phyloP scores from a whole-genome alignment of 2,797 vertebrate species.

The Pagetopsis macropterus region DNA sequence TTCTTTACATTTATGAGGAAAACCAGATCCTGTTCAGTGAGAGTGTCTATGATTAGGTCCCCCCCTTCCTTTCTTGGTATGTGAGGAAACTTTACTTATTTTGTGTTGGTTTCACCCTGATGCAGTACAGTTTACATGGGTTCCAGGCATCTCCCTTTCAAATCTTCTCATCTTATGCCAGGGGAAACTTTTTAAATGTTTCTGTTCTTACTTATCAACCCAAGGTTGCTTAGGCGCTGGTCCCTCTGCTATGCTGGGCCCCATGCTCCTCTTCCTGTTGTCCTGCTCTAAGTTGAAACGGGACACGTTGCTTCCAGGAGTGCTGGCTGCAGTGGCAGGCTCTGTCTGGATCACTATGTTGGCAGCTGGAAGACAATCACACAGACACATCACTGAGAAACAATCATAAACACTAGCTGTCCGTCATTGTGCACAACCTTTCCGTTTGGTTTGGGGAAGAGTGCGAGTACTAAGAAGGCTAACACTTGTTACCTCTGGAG shows the following conservation, averaged over 20 bases:
- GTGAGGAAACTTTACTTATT: not conserved
- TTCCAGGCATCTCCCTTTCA: not conserved
- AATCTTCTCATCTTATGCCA: not conserved
- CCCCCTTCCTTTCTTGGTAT: not conserved
- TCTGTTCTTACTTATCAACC: constrained; percentile 90
- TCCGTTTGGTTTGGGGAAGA: not conserved
- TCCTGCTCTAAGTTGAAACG: constrained; percentile 91
- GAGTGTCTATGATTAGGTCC: not conserved
- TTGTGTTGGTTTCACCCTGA: not conserved
- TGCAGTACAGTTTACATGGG: not conserved
- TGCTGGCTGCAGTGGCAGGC: constrained; percentile 82
- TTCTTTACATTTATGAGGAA: constrained; percentile 6
- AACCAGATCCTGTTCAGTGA: constrained; percentile 6
- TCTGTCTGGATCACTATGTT: constrained; percentile 97
- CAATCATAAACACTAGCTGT: not conserved
- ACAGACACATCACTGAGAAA: constrained; percentile 3
- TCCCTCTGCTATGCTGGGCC: constrained; percentile 80
- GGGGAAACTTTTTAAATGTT: not conserved
- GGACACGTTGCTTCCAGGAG: constrained; percentile 82
- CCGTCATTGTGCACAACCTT: too few species aligned
- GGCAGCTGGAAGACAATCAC: constrained; percentile 84
- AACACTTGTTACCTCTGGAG: constrained; percentile 89
- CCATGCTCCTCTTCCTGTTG: constrained; percentile 88
- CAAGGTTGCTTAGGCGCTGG: constrained; percentile 91
- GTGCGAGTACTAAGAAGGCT: not conserved